These are phyloP conservation scores for Lasiurus borealis DNA, from an alignment of 2,113 vertebrate genomes.

Conservation along the genomic window DNA sequence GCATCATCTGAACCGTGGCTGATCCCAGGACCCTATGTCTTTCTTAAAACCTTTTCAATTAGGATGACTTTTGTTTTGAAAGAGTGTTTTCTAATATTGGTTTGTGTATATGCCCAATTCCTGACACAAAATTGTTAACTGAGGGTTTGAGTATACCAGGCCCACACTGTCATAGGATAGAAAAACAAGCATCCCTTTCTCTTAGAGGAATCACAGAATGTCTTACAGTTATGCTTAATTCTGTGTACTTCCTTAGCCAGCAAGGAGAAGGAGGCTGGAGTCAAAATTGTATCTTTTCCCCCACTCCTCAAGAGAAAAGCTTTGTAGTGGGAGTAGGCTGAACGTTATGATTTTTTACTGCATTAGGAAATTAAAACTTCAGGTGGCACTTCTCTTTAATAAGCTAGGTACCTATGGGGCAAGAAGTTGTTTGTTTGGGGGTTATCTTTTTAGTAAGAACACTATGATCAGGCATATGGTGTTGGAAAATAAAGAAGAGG, in stretches of 20 bases:
- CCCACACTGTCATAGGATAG: neutral
- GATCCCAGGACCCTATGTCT: neutral
- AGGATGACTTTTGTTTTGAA: neutral
- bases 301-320: neutral
- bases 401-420: neutral
- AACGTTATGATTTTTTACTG: neutral
- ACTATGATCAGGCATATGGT: neutral
- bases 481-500: neutral
- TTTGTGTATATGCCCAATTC: neutral
- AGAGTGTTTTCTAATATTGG: neutral
- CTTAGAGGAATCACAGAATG: neutral
- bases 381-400: slow-evolving; percentile 59
- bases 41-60: neutral
- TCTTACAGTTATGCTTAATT: neutral
- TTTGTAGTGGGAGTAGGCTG: neutral
- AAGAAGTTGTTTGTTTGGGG: neutral
- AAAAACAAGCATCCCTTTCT: neutral
- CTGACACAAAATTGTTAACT: neutral
- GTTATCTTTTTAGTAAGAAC: slow-evolving; percentile 36
- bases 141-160: neutral
- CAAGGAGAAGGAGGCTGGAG: neutral
- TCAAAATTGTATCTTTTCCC: neutral
- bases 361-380: slow-evolving; percentile 57
- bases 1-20: too few relatives aligned
- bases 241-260: neutral